phyloP scores from a whole-genome alignment of 2,113 vertebrate genomes.

The Sinocyclocheilus grahami region DNA sequence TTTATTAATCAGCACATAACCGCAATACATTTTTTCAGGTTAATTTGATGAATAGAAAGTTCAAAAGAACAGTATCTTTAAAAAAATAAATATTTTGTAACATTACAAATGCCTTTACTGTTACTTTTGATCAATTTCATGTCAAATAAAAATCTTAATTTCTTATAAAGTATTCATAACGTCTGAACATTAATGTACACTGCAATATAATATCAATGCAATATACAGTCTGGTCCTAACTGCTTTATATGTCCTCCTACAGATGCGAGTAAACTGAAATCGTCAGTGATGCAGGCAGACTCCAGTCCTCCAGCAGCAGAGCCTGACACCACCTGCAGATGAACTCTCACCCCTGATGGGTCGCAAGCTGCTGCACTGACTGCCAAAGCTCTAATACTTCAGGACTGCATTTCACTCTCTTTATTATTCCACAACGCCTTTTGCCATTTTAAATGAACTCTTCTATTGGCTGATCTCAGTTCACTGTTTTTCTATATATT shows the following conservation, averaged over 20 bases:
- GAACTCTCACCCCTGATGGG: not conserved
- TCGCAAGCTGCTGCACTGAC: not conserved
- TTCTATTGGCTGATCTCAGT: not conserved
- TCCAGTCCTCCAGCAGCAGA: conserved; percentile 50
- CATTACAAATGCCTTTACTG: not conserved
- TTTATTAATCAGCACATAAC: too few species aligned
- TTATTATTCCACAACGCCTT: not conserved
- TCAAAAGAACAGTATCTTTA: too few species aligned
- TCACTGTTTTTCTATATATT: not conserved
- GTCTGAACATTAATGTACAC: not conserved
- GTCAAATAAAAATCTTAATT: not conserved
- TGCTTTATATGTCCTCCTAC: conserved; percentile 5
- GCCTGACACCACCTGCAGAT: conserved; percentile 69
- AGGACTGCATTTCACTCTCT: not conserved
- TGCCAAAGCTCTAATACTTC: not conserved
- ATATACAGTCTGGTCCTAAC: not conserved
- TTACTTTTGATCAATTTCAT: not conserved
- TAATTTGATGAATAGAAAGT: not conserved
- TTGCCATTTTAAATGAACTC: not conserved
- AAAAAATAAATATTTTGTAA: not conserved
- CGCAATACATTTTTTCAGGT: too few species aligned
- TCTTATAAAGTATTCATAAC: not conserved
- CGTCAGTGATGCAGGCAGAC: conserved; percentile 58
- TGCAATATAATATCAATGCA: not conserved
- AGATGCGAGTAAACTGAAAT: conserved; percentile 68